Evolutionary conservation across 1,140 invertebrate genomes (phyloP), one percentile per base, ranked within the genome.

Genomic region (Xylocopa sonorina): DNA sequence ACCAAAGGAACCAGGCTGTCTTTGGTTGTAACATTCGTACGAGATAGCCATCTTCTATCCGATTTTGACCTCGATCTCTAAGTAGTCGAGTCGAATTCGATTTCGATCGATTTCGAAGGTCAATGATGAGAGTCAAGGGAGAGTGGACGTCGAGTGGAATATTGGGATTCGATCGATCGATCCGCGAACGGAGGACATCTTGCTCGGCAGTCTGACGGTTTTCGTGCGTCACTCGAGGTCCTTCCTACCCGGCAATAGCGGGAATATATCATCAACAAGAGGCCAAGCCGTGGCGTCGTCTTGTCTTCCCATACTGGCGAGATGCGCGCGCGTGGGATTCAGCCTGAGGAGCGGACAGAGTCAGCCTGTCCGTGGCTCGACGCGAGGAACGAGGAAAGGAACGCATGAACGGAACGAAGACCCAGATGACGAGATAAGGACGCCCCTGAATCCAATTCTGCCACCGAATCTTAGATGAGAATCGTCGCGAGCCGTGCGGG

Each of bases 381-480:
- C n/a, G 6, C 12, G 38, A 80, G 32, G 12, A 38, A 78, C n/a
- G 24, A 43, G 72, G 62, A 75, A 2, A 51, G 57, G 67, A 3
- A 66, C 18, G 72, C 55, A 66, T 58, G 74, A 41, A 64, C 38
- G 58, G 41, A 76, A 21, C 55, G 53, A 74, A 51, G 67, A 53
- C 67, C 69, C 50, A 79, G 75, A 87, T 84, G 67, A 7, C 66
- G 69, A 71, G 62, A 88, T 85, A 79, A 84, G 71, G 57, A 48
- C 46, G 68, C 38, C 63, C 76, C 78, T 86, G 77, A 79, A 82
- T 81, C 62, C 58, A 74, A 87, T 86, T 88, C 80, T 80, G 76
- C 76, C 80, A 85, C 74, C 68, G 86, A 87, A 86, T 87, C 57
- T 66, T 29, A 72, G 78, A 83, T 77, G 73, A 80, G 55, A 78